Base-by-base conservation (phyloP, 2,888 invertebrate species). In the Nudaria mundana region DNA sequence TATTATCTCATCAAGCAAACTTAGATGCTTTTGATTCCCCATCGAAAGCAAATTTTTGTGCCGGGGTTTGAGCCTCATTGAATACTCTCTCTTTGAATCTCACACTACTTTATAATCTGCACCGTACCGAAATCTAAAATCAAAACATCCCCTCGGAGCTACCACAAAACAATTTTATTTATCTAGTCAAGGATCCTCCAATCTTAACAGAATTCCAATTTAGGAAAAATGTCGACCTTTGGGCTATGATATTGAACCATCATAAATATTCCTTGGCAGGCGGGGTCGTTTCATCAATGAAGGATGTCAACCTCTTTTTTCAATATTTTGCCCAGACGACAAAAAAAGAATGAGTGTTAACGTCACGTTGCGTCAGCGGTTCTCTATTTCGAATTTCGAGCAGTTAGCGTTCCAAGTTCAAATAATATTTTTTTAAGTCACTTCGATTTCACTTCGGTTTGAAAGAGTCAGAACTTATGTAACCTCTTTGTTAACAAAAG, bases 311-410 rank as follows among this genome's bases (percentile, higher is more conserved):
- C 45, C 52, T 46, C 52, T 52, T 61, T 58, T 54, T 50, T 63
- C 69, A 64, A 70, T 71, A 74, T 71, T 70, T 67, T 60, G 60
- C 59, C 65, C 63, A 70, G 71, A 71, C 65, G 61, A 66, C 66
- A 64, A 57, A 62, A 55, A 34, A 34, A 56, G 52, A 41, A 44
- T 43, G 40, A 38, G 15, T 45, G 52, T 44, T 42, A 52, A 55
- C 55, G 38, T 49, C 40, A 49, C 39, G 28, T 40, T 44, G 35
- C 37, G 42, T 59, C 55, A 33, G 41, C 37, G 11, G 34, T 13
- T 38, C 32, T 57, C 53, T 57, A 50, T 60, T 48, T 35, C 26
- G 42, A 44, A 45, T 42, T 41, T 31, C 22, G 40, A 46, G 25
- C 35, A 26, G 40, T 62, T 54, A 47, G 44, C 44, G 48, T 40